Base-by-base conservation (phyloP, 2,888 invertebrate genomes). In the Strigamia crassipes region DNA sequence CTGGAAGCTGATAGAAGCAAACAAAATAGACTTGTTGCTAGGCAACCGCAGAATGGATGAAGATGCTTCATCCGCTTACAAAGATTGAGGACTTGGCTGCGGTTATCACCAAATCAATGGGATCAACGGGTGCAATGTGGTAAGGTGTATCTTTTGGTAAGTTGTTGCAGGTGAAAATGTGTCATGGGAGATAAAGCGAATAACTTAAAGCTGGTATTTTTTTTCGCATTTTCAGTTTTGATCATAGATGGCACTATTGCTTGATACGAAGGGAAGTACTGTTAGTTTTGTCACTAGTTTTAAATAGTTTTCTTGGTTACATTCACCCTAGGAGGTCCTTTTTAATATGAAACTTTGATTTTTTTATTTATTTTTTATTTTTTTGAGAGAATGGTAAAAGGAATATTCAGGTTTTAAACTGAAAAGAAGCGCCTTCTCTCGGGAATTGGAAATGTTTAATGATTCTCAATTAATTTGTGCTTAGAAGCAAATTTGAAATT, bases 1-100 rank as follows among this genome's bases (percentile, higher is more conserved):
- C 73, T 73, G 73, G 73, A 73, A 73, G 73, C 73, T 73, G 73
- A 73, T 73, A 73, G 73, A 73, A 73, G 73, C 73, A 73, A 73
- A 73, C 73, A 73, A 73, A 73, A 73, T 73, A 73, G 73, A 73
- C 73, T 73, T 73, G 73, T 73, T 73, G 73, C 73, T 73, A 73
- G 73, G 73, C 73, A 73, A 73, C 73, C 73, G 31, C 73, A 73
- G 31, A 73, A 73, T 73, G 73, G 73, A 73, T 73, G 73, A 73
- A 73, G 73, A 73, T 73, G 73, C 73, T 73, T 73, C 73, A 73
- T 73, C 73, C 73, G 73, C 73, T 73, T 73, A 73, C 31, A 73
- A 73, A 73, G 73, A 73, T 73, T 73, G 73, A 73, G 73, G 73
- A 73, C 73, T 73, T 23, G 73, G 73, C 73, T 73, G 73, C 73